Base-by-base conservation (phyloP, 2,797 vertebrate genomes). In the Cossypha niveicapilla region DNA sequence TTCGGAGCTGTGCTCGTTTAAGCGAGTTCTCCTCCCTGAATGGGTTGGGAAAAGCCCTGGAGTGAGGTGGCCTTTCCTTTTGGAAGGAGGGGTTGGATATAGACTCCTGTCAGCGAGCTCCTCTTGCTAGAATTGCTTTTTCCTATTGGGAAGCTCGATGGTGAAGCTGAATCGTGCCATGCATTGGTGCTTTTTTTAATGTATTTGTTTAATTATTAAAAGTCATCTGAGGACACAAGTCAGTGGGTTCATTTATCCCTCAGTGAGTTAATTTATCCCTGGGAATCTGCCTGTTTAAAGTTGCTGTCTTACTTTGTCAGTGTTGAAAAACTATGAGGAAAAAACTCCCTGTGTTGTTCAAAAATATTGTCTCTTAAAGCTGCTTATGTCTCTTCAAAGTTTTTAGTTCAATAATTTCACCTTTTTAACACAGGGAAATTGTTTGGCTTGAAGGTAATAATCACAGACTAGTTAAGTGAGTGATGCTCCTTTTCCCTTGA, bases 271-370 rank as follows among this genome's bases (percentile, higher is more conserved):
- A 30, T 75, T 57, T 62, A 4, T 70, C 10, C 6, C 22, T 48
- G 56, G 25, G 16, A 41, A 25, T 35, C 30, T 34, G 25, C 13
- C 27, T 14, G 3, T 25, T 85, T 56, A 53, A 50, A 60, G 5
- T 9, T 44, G 9, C 11, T 18, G 4, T 35, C 30, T 24, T 39
- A 9, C n/a, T 65, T 87, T 45, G 4, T 50, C 35, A 7, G 7
- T 56, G 13, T 13, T 32, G 11, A 73, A 79, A 76, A 47, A 1
- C 3, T 34, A 1, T 11, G 58, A 62, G n/a, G 1, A 14, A 28
- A 65, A 45, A 53, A 9, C 4, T 0, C 0, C 3, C 6, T 6
- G 2, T 47, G 7, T 9, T 8, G 0, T 19, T n/a, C 8, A 4
- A 66, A 48, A 63, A 34, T 6, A 3, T 2, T 12, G 6, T 39